Conservation (phyloP, 2,888 invertebrate species). For the Eilema caniola region DNA sequence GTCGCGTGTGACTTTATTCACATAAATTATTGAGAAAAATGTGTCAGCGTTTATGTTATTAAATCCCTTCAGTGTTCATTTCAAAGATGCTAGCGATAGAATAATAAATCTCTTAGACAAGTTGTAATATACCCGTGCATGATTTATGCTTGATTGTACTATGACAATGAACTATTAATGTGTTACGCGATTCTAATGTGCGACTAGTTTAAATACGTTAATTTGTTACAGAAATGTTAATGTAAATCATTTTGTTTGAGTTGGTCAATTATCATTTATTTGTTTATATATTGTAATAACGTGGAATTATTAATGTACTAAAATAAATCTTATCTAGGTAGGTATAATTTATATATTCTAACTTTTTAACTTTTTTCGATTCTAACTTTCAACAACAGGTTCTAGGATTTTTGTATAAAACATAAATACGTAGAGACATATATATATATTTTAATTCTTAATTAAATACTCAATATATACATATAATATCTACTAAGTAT, state of each 20-base stretch:
- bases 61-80: slow-evolving; percentile 52
- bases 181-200: slow-evolving; percentile 29
- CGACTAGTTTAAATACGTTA: slow-evolving; percentile 33
- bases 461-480: too few species aligned
- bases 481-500: too few species aligned
- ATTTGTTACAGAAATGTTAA: slow-evolving; percentile 24
- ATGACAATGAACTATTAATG: slow-evolving; percentile 36
- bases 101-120: slow-evolving; percentile 51
- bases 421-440: too few species aligned
- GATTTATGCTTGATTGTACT: slow-evolving; percentile 48
- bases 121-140: slow-evolving; percentile 44
- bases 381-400: too few species aligned
- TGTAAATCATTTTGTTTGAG: neutral
- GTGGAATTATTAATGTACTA: too few species aligned
- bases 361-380: too few species aligned
- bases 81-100: slow-evolving; percentile 48
- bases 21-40: slow-evolving; percentile 69
- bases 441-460: too few species aligned
- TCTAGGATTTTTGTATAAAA: too few species aligned
- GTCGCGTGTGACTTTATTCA: slow-evolving; percentile 61
- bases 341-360: too few species aligned
- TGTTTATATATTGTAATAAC: neutral
- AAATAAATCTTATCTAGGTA: too few species aligned
- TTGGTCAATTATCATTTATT: neutral
- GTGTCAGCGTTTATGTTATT: slow-evolving; percentile 61